A percentile compares a stretch with the other conserved stretches of the same genome.
phyloP scores from a whole-genome alignment of 1,140 invertebrate genomes.

The Geopemphigus sp. region DNA sequence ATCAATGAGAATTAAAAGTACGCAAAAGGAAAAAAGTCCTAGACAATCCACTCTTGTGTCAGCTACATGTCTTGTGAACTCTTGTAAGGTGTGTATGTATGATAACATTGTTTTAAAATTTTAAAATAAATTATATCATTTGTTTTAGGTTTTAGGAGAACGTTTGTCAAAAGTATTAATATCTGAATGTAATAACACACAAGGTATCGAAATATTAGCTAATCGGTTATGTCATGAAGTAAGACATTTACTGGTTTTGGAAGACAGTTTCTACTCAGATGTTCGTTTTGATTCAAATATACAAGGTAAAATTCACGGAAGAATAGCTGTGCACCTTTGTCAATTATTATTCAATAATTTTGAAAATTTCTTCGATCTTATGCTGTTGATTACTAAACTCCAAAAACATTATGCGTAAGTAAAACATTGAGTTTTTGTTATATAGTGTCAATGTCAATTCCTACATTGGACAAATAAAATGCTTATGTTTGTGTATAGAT shows the following conservation, averaged over 20 bases:
- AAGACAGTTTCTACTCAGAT: slow-evolving; percentile 43
- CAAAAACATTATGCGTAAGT: slow-evolving; percentile 29
- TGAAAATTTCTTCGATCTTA: not conserved
- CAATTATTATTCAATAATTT: slow-evolving; percentile 14
- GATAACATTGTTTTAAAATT: not conserved
- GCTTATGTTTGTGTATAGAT: not conserved
- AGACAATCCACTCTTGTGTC: slow-evolving; percentile 20
- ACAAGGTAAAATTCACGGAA: slow-evolving; percentile 35
- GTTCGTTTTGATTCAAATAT: slow-evolving; percentile 33
- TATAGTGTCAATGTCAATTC: too few species aligned
- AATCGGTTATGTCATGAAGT: slow-evolving; percentile 30
- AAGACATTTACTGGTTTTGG: slow-evolving; percentile 37
- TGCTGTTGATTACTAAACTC: not conserved
- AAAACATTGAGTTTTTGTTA: not conserved
- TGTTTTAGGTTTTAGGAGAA: slow-evolving; percentile 27
- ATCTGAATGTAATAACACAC: not conserved
- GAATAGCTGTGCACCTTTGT: slow-evolving; percentile 31
- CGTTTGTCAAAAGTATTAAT: slow-evolving; percentile 30
- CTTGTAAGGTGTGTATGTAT: slow-evolving; percentile 17
- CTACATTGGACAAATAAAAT: too few species aligned
- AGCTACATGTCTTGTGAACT: slow-evolving; percentile 29
- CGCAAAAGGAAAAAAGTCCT: not conserved
- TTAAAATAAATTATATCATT: not conserved
- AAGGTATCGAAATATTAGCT: slow-evolving; percentile 20
- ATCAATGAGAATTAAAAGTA: slow-evolving; percentile 25